Conservation (phyloP, 2,113 vertebrate genomes). For the Forbesichthys agassizii region DNA sequence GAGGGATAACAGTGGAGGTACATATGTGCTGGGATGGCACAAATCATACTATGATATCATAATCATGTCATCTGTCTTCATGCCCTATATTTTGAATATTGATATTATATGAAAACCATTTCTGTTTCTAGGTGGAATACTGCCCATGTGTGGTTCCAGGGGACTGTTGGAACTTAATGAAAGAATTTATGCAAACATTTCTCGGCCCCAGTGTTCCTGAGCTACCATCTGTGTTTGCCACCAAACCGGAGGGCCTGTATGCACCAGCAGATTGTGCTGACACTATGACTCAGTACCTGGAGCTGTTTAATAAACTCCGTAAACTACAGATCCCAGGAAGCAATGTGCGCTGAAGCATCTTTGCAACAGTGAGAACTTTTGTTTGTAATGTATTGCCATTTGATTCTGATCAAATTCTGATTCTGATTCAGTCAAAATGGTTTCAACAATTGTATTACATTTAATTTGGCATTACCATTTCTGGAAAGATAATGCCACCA, state of each 20-base stretch:
- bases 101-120: neutral
- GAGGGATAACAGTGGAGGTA: constrained; percentile 96
- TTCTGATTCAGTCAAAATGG: constrained; percentile 14
- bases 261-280: constrained; percentile 83
- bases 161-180: constrained; percentile 95
- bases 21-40: neutral
- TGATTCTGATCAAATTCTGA: constrained; percentile 26
- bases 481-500: neutral
- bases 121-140: constrained; percentile 88
- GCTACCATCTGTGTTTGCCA: constrained; percentile 82
- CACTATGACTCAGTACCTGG: constrained; percentile 96
- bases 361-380: neutral
- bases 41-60: neutral
- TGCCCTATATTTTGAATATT: neutral
- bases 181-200: constrained; percentile 96
- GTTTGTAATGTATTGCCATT: constrained; percentile 4
- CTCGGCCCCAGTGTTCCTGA: constrained; percentile 85
- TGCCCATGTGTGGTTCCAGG: constrained; percentile 93
- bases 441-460: neutral
- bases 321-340: constrained; percentile 90
- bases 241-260: constrained; percentile 87
- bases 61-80: neutral
- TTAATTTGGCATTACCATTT: neutral
- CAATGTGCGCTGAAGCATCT: constrained; percentile 80
- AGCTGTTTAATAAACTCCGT: constrained; percentile 95